These are phyloP conservation scores for Hirtodrosophila cameraria DNA, from an alignment of 2,888 invertebrate species.

Conservation along the genomic window DNA sequence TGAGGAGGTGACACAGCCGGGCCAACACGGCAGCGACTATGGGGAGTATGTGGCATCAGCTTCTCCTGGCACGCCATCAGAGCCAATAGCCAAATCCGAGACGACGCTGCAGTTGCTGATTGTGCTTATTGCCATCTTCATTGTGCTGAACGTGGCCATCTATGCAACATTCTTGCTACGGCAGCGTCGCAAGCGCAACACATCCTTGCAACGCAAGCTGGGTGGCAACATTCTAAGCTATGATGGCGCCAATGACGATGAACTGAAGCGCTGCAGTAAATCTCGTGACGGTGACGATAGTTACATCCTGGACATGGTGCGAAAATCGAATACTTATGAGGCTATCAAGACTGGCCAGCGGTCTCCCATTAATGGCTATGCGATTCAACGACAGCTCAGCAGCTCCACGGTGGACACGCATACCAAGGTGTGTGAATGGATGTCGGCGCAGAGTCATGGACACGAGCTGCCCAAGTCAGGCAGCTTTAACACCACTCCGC, in stretches of 20 bases:
- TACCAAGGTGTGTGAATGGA: conserved; percentile 94
- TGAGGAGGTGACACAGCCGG: conserved; percentile 33
- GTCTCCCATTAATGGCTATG: conserved; percentile 86
- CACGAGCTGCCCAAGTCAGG: conserved; percentile 58
- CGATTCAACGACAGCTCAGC: conserved; percentile 89
- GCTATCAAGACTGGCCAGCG: conserved; percentile 80
- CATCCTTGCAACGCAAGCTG: conserved; percentile 78
- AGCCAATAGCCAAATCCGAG: conserved; percentile 86
- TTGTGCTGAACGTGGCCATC: conserved; percentile 88
- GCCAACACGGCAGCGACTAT: conserved; percentile 30
- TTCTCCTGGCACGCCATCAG: conserved; percentile 22
- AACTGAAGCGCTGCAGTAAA: conserved; percentile 81
- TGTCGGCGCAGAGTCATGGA: conserved; percentile 89
- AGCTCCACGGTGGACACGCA: conserved; percentile 93
- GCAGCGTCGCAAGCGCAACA: conserved; percentile 76
- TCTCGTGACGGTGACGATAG: conserved; percentile 83
- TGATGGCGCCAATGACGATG: conserved; percentile 83
- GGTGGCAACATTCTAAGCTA: conserved; percentile 82
- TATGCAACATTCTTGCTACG: conserved; percentile 82
- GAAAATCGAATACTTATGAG: conserved; percentile 83
- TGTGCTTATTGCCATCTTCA: conserved; percentile 88
- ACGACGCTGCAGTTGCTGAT: conserved; percentile 87
- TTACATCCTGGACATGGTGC: conserved; percentile 81
- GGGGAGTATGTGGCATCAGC: conserved; percentile 21
- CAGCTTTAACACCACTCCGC: conserved; percentile 84